Evolutionary conservation across 2,113 vertebrate genomes (phyloP).

Genomic region (Istiophorus platypterus): DNA sequence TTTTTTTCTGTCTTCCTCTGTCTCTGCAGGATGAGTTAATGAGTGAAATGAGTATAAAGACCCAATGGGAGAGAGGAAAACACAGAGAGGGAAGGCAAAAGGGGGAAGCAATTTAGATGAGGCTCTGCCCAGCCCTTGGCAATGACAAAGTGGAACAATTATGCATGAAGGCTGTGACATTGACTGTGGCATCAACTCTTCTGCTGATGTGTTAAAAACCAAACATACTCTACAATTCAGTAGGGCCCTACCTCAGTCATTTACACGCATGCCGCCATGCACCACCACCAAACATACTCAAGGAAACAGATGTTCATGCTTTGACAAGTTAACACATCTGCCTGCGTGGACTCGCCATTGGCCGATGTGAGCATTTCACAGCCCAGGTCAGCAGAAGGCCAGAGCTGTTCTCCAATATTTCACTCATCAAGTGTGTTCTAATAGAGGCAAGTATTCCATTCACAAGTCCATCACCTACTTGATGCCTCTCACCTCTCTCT

Average conservation of each 20-base stretch:
- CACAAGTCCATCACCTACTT: slow-evolving; percentile 38
- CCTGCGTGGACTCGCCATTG: neutral
- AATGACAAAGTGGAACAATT: slow-evolving; percentile 83
- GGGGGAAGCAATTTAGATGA: slow-evolving; percentile 66
- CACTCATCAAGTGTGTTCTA: slow-evolving; percentile 26
- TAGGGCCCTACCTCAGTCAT: slow-evolving; percentile 29
- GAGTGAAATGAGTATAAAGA: slow-evolving; percentile 75
- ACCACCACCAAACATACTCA: slow-evolving; percentile 52
- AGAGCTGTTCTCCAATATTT: slow-evolving; percentile 31
- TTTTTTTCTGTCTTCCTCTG: slow-evolving; percentile 44
- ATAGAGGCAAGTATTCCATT: slow-evolving; percentile 27
- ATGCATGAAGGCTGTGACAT: slow-evolving; percentile 82
- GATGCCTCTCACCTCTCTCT: slow-evolving; percentile 43
- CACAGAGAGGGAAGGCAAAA: slow-evolving; percentile 41
- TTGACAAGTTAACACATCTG: slow-evolving; percentile 58
- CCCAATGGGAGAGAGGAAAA: slow-evolving; percentile 38
- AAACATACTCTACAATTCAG: slow-evolving; percentile 74
- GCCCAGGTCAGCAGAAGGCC: slow-evolving; percentile 61
- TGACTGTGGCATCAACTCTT: slow-evolving; percentile 78
- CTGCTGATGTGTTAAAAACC: slow-evolving; percentile 81
- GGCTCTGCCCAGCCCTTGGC: slow-evolving; percentile 70
- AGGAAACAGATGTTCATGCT: slow-evolving; percentile 55
- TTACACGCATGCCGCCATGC: slow-evolving; percentile 1
- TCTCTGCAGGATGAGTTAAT: slow-evolving; percentile 74
- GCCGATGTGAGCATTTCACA: slow-evolving; percentile 28